A percentile compares a stretch with the other conserved stretches of the same genome.
Evolutionary conservation across 2,888 invertebrate species (phyloP).

Genomic region (Blastobasis adustella): DNA sequence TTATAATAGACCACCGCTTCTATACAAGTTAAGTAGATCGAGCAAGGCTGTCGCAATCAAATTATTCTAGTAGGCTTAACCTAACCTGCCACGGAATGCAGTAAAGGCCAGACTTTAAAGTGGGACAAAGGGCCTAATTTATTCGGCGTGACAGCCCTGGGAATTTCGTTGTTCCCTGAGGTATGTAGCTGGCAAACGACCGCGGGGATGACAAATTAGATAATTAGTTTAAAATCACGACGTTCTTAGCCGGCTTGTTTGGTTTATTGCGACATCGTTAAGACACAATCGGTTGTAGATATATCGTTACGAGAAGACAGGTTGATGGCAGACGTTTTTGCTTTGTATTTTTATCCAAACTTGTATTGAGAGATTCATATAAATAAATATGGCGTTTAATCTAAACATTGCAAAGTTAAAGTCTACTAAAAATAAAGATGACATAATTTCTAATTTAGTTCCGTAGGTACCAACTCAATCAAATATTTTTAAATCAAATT

Average conservation of each 20-base stretch:
- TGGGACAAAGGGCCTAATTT: conserved; percentile 45
- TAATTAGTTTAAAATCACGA: conserved; percentile 48
- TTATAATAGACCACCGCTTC: no score
- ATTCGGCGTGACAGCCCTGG: conserved; percentile 49
- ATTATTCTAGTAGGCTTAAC: conserved; percentile 34
- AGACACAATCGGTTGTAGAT: conserved; percentile 15
- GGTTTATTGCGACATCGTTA: conserved; percentile 19
- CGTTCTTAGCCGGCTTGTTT: conserved; percentile 16
- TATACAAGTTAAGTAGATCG: no score
- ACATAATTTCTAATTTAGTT: no score
- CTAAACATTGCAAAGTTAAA: no score
- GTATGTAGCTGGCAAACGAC: neutral
- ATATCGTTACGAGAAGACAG: conserved; percentile 15
- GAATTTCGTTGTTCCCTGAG: conserved; percentile 26
- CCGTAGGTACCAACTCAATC: no score
- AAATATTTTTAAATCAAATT: no score
- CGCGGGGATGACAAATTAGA: conserved; percentile 48
- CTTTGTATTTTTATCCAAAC: no score
- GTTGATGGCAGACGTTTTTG: no score
- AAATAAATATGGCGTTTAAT: no score
- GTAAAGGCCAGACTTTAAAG: conserved; percentile 43
- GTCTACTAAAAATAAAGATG: no score
- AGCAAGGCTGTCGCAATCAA: conserved; percentile 25
- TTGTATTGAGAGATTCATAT: no score
- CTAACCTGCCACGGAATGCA: conserved; percentile 51